These are phyloP conservation scores for Eubasilissa regina DNA, from an alignment of 1,140 invertebrate species.

Conservation along the genomic window DNA sequence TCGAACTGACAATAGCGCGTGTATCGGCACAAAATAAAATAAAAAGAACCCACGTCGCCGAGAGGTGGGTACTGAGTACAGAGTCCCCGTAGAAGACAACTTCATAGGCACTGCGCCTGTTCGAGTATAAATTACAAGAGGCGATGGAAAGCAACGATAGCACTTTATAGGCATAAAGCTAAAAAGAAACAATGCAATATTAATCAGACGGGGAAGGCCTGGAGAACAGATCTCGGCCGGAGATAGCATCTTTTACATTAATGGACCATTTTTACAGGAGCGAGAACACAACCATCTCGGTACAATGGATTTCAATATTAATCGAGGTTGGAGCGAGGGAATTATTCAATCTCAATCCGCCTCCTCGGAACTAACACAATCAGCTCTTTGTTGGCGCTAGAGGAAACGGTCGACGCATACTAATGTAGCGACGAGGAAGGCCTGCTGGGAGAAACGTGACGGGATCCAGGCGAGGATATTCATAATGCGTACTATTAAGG, in stretches of 20 bases:
- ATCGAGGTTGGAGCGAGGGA: constrained; percentile 44
- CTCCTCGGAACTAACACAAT: constrained; percentile 3
- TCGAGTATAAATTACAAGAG: constrained; percentile 36
- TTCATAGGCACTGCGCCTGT: constrained; percentile 32
- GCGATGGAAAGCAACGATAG: constrained; percentile 40
- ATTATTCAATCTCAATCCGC: constrained; percentile 22
- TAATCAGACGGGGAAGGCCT: constrained; percentile 36
- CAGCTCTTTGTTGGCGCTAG: constrained; percentile 17
- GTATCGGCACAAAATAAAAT: constrained; percentile 30
- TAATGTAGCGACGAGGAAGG: background rate
- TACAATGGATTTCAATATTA: constrained; percentile 47
- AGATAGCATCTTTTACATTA: constrained; percentile 39
- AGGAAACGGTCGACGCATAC: constrained; percentile 12
- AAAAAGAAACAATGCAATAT: constrained; percentile 47
- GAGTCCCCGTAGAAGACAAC: constrained; percentile 17
- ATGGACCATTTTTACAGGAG: constrained; percentile 45
- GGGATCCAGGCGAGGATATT: background rate
- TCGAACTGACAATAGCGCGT: constrained; percentile 12
- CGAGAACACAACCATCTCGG: constrained; percentile 28
- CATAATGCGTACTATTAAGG: too few relatives aligned
- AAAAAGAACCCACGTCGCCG: background rate
- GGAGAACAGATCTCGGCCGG: constrained; percentile 18
- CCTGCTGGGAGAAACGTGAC: background rate
- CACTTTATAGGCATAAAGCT: constrained; percentile 27
- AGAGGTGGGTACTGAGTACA: background rate